These are phyloP conservation scores for Pseudachorutes palmiensis DNA, from an alignment of 1,140 invertebrate species.

Conservation along the genomic window DNA sequence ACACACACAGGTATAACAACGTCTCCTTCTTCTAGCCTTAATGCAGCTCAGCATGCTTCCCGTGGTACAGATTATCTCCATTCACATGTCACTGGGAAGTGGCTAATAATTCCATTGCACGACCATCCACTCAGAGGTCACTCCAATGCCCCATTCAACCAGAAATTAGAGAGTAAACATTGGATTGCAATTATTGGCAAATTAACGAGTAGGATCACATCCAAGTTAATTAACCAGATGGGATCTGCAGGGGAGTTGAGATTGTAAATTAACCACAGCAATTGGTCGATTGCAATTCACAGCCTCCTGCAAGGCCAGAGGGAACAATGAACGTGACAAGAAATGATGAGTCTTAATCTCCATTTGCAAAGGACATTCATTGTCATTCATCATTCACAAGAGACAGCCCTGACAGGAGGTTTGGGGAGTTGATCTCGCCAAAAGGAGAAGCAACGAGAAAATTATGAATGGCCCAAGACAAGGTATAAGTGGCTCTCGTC, in stretches of 20 bases:
- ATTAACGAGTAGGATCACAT: no score
- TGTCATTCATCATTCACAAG: constrained; percentile 7
- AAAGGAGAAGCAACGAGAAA: background rate
- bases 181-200: background rate
- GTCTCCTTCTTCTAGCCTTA: no score
- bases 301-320: background rate
- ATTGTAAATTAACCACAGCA: no score
- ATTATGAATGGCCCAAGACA: background rate
- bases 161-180: background rate
- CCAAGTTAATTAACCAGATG: no score
- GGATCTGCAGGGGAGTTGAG: no score
- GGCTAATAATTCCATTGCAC: background rate
- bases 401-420: background rate
- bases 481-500: no score
- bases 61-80: background rate
- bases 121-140: background rate
- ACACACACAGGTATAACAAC: background rate
- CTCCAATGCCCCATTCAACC: background rate
- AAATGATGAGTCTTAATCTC: background rate
- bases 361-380: background rate
- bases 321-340: background rate
- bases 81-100: background rate
- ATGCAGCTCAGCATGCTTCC: no score
- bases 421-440: background rate
- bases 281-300: no score